Evolutionary conservation across 1,140 invertebrate species (phyloP), one percentile per base, ranked within the genome.

Genomic region (Anastrepha obliqua): DNA sequence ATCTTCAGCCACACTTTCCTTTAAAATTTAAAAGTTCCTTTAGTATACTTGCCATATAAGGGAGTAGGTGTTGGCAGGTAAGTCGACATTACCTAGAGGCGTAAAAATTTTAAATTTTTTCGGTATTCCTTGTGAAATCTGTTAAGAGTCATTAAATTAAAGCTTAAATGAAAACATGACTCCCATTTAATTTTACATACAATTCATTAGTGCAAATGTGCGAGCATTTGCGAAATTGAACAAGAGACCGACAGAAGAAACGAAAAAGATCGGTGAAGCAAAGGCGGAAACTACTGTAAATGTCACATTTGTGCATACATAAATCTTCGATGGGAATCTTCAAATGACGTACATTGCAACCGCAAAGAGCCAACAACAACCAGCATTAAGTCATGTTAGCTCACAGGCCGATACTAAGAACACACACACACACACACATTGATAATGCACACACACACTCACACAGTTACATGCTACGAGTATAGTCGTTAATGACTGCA

Each of bases 401-500:
- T n/a, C n/a, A 9, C 74, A 81, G 9, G 7, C 47, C 47, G 3
- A 81, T 42, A 17, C 47, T 55, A 13, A 8, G n/a, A 2, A 67
- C 64, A 9, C 11, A 29, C n/a, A 29, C 17, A 7, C n/a, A 67
- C n/a, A 39, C 5, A 20, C 64, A 67, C 29, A 39, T 1, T 29
- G 29, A 29, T 29, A 29, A 29, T 29, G 29, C 64, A 39, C 17
- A 67, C 64, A 29, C 64, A 17, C 29, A 67, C 29, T 7, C 29
- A 39, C 29, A 67, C 64, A 67, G 2, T 5, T 29, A 67, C n/a
- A 67, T 39, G 29, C 29, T 70, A 70, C 65, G 42, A 20, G 7
- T 8, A 11, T 15, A 11, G 11, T 70, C 70, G 70, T 78, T 78
- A 78, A 78, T 78, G 70, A 78, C 70, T 78, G 47, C 47, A 78